phyloP scores from a whole-genome alignment of 2,113 vertebrate genomes.

The Panurus biarmicus region DNA sequence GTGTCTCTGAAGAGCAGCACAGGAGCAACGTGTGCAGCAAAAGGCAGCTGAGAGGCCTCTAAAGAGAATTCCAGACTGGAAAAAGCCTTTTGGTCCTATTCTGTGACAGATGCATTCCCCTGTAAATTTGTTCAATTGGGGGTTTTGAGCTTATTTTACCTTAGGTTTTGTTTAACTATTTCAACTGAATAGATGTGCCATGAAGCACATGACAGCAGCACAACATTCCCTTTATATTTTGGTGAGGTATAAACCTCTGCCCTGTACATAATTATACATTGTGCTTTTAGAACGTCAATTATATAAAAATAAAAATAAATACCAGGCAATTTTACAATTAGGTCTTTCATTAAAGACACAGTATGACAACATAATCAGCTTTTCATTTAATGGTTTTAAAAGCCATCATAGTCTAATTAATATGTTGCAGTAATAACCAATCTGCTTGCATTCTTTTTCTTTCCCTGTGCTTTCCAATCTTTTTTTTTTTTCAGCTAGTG shows the following conservation, averaged over 20 bases:
- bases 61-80: not conserved
- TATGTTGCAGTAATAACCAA: not conserved
- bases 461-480: not conserved
- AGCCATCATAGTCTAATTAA: not conserved
- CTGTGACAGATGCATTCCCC: not conserved
- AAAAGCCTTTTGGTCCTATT: not conserved
- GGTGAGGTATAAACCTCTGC: not conserved
- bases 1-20: not conserved
- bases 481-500: not conserved
- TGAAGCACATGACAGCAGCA: not conserved
- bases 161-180: not conserved
- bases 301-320: constrained; percentile 33
- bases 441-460: not conserved
- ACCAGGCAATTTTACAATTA: constrained; percentile 38
- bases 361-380: not conserved
- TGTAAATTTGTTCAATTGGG: not conserved
- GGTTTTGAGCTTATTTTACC: not conserved
- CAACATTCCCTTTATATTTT: not conserved
- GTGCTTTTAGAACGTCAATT: not conserved
- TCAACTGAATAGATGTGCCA: not conserved
- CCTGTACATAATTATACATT: not conserved
- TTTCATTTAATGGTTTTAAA: constrained; percentile 30
- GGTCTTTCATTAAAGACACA: not conserved
- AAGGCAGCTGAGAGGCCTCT: not conserved
- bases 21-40: not conserved